These are phyloP conservation scores for Caenorhabditis sp. DNA, from an alignment of 2,888 invertebrate species.

Conservation along the genomic window DNA sequence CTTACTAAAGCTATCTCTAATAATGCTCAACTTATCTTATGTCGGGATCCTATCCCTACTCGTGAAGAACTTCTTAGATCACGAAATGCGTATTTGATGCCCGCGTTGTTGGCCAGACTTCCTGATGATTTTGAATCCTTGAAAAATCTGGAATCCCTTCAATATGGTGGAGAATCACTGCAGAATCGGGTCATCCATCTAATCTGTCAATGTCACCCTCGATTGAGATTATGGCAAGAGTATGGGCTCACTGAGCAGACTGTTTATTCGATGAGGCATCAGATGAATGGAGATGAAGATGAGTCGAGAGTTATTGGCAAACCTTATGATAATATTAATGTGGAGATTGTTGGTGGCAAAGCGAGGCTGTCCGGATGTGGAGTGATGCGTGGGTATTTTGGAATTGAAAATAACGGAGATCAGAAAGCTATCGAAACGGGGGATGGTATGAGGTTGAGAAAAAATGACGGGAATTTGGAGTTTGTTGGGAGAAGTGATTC, in stretches of 20 bases:
- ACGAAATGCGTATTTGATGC: conserved; percentile 64
- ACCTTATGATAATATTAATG: conserved; percentile 36
- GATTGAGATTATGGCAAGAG: conserved; percentile 44
- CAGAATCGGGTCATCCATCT: conserved; percentile 12
- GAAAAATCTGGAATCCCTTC: conserved; percentile 34
- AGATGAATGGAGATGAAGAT: conserved; percentile 15
- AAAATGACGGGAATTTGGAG: conserved; percentile 2
- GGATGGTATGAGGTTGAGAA: background rate
- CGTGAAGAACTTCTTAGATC: conserved; percentile 24
- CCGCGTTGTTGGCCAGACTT: conserved; percentile 50
- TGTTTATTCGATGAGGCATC: conserved; percentile 51
- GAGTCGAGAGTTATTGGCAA: conserved; percentile 39
- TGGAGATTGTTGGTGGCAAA: background rate
- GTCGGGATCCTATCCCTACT: conserved; percentile 18
- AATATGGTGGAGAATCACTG: conserved; percentile 59
- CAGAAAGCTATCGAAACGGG: background rate
- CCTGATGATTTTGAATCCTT: background rate
- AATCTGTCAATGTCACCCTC: background rate
- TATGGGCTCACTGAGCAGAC: conserved; percentile 64
- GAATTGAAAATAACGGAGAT: background rate
- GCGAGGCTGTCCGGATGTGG: conserved; percentile 24
- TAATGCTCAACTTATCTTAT: conserved; percentile 29
- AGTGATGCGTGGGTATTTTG: conserved; percentile 37
- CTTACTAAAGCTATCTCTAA: conserved; percentile 48
- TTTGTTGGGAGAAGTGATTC: conserved; percentile 57